Evolutionary conservation across 2,888 invertebrate genomes (phyloP).

Genomic region (Caenorhabditis drosophilae): DNA sequence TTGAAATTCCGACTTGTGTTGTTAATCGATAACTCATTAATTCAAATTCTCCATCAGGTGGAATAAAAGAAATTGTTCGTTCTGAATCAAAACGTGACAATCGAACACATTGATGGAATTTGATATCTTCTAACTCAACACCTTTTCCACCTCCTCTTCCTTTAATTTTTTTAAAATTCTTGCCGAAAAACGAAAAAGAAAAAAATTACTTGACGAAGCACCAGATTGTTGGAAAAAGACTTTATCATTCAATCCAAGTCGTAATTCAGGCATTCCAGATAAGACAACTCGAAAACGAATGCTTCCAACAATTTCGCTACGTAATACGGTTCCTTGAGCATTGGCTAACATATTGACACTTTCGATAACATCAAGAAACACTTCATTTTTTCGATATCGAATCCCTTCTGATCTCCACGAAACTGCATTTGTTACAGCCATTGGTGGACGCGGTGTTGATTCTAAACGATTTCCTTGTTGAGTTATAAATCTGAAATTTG

Average conservation of each 20-base stretch:
- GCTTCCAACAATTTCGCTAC: conserved; percentile 96
- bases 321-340: conserved; percentile 92
- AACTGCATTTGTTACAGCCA: conserved; percentile 98
- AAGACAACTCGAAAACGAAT: conserved; percentile 98
- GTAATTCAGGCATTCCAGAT: conserved; percentile 96
- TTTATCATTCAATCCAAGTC: conserved; percentile 95
- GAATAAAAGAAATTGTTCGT: conserved; percentile 88
- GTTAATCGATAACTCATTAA: conserved; percentile 75
- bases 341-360: conserved; percentile 94
- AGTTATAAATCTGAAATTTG: conserved; percentile 80
- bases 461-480: conserved; percentile 98
- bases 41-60: conserved; percentile 98
- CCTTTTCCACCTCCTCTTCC: conserved; percentile 85
- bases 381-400: conserved; percentile 98
- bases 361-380: conserved; percentile 97
- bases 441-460: conserved; percentile 87
- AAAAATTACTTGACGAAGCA: conserved; percentile 64
- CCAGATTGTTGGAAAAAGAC: conserved; percentile 95
- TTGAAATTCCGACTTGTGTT: conserved; percentile 30
- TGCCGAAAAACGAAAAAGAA: background rate
- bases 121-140: conserved; percentile 96
- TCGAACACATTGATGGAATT: conserved; percentile 97
- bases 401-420: conserved; percentile 96
- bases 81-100: conserved; percentile 88
- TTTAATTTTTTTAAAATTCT: conserved; percentile 7